phyloP scores from a whole-genome alignment of 2,888 invertebrate species.

The Idaea dimidiata region DNA sequence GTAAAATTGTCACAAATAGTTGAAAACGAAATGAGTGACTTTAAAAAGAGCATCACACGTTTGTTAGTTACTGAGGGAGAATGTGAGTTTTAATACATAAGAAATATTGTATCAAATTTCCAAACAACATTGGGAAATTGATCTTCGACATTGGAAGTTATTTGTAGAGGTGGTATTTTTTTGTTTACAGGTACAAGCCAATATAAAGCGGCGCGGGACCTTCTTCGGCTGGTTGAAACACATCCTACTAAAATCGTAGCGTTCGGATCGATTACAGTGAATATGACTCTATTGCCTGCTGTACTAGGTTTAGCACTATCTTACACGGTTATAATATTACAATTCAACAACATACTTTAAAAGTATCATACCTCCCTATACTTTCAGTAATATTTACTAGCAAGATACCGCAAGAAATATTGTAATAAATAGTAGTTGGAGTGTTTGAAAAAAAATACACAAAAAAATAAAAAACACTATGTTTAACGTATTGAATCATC shows the following conservation, averaged over 20 bases:
- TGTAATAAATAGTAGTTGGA: no score
- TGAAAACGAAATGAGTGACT: neutral
- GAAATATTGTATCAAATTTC: no score
- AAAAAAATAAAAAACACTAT: no score
- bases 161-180: neutral
- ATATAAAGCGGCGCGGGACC: slow-evolving; percentile 38
- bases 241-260: slow-evolving; percentile 38
- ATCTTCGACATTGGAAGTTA: no score
- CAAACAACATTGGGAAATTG: no score
- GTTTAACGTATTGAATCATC: no score
- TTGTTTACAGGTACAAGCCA: slow-evolving; percentile 32
- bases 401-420: no score
- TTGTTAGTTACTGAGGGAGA: neutral
- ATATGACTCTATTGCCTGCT: slow-evolving; percentile 50
- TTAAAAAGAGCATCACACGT: neutral
- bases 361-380: neutral
- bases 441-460: no score
- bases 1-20: neutral
- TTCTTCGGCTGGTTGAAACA: slow-evolving; percentile 41
- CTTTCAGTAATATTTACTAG: no score
- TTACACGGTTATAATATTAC: slow-evolving; percentile 45
- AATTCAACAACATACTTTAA: neutral
- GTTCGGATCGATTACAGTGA: slow-evolving; percentile 39
- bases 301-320: slow-evolving; percentile 46
- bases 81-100: no score